Evolutionary conservation across 2,888 invertebrate genomes (phyloP), one percentile per base, ranked within the genome.

Genomic region (Endotricha flammealis): DNA sequence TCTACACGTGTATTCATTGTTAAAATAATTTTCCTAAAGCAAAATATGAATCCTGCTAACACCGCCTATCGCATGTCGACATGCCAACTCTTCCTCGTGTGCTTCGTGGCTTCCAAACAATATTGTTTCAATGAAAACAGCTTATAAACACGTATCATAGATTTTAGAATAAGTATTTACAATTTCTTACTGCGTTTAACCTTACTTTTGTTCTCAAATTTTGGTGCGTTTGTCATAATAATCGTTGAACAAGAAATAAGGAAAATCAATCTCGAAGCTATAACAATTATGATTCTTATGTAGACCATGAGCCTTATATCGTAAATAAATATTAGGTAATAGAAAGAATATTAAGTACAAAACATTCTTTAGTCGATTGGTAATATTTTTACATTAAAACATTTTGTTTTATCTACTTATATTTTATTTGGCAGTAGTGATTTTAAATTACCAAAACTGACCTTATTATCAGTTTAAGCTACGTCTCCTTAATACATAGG

Each of bases 371-470:
- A 66, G 55, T 66, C 57, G 57, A 63, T 68, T 63, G 64, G 64
- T 60, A 63, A 64, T 73, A 70, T 64, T 53, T 68, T 68, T 73
- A 78, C 64, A 77, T 75, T 74, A 71, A 78, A 76, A 78, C 70
- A 66, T 74, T 73, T 50, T 41, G 44, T 46, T 48, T 80, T 79
- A 76, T 66, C 73, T 79, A 80, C 75, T 77, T 81, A 81, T 51
- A 57, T 64, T 43, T 69, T 79, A 79, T 70, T 67, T 82, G 85
- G 83, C 85, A 83, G 85, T 83, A 77, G 67, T 78, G 76, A 75
- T 71, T 74, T 63, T 69, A 68, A 54, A 56, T 71, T 73, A 72
- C 65, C 69, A 71, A 66, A 72, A 70, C 70, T 64, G 71, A 66
- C 69, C 48, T 64, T 47, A 51, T 51, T 57, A 72, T 64, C 65